These are phyloP conservation scores for Aphodius granarius DNA, from an alignment of 2,888 invertebrate species.

Conservation along the genomic window DNA sequence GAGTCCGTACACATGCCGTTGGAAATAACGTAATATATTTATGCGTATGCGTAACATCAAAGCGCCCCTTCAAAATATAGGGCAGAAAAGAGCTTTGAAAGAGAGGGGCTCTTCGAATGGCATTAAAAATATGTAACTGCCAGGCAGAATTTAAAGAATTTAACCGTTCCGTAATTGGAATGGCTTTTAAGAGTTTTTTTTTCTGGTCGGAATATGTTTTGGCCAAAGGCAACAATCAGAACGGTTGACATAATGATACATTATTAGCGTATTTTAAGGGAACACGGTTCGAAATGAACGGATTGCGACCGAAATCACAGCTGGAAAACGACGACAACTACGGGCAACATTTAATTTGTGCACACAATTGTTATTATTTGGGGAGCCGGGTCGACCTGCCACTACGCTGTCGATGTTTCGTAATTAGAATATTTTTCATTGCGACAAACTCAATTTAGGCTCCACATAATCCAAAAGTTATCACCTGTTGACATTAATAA, in stretches of 20 bases:
- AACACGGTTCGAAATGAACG: background rate
- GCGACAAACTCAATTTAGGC: background rate
- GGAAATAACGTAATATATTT: background rate
- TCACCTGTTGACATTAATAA: background rate
- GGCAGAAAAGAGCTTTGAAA: background rate
- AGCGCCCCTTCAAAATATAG: background rate
- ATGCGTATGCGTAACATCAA: background rate
- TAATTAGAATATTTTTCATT: background rate
- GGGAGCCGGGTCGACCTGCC: background rate
- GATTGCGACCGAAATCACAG: background rate
- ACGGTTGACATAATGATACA: background rate
- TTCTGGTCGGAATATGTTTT: background rate
- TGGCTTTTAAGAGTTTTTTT: background rate
- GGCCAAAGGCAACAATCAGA: background rate
- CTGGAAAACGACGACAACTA: background rate
- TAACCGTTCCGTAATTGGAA: background rate
- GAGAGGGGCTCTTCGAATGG: background rate
- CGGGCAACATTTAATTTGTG: background rate
- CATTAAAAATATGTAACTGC: background rate
- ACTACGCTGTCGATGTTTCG: background rate
- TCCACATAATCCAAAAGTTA: background rate
- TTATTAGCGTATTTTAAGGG: background rate
- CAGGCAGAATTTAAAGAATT: background rate
- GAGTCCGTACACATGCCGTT: background rate
- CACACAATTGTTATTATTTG: background rate